Conservation (phyloP, 2,113 vertebrate genomes). For the Andinoacara biseriatus region DNA sequence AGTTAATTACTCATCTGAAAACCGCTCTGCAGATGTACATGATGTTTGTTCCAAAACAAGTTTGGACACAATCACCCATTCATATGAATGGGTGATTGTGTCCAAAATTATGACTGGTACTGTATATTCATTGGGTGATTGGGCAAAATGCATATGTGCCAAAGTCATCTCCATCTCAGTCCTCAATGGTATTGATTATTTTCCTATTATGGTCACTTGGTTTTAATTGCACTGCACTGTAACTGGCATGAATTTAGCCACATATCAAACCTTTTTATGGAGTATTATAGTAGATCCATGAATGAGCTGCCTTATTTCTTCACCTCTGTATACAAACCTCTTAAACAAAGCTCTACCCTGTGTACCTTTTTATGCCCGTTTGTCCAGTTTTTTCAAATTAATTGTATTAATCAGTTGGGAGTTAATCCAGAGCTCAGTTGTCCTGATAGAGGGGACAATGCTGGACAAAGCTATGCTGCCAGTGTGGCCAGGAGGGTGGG, state of each 20-base stretch:
- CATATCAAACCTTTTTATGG: not conserved
- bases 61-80: no score
- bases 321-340: not conserved
- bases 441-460: conserved; percentile 40
- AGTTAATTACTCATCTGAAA: not conserved
- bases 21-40: not conserved
- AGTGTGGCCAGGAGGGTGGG: conserved; percentile 40
- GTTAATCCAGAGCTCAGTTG: conserved; percentile 11
- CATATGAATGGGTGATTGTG: no score
- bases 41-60: no score
- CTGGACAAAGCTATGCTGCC: conserved; percentile 51
- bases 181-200: not conserved
- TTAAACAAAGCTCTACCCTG: conserved; percentile 9
- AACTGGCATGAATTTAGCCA: not conserved
- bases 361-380: conserved; percentile 4
- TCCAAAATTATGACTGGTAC: no score
- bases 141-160: not conserved
- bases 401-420: conserved; percentile 20
- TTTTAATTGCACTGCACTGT: not conserved
- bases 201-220: not conserved
- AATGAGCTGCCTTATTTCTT: not conserved
- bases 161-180: not conserved
- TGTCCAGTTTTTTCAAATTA: not conserved
- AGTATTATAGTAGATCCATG: not conserved
- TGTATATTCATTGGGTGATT: no score